Conservation (phyloP, 2,113 vertebrate genomes). For the Sitta europaea region DNA sequence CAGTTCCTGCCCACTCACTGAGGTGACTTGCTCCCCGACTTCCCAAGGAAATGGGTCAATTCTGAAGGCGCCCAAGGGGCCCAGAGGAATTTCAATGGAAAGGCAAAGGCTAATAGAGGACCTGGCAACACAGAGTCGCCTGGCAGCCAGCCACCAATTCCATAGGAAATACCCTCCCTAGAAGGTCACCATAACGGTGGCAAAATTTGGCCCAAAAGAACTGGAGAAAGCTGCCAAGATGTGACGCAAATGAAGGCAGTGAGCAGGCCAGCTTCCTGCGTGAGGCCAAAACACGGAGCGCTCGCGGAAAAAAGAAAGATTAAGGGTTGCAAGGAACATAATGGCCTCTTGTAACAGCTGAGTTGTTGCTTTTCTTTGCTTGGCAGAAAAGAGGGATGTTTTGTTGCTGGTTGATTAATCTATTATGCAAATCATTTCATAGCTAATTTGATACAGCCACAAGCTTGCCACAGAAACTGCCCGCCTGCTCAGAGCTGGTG, state of each 20-base stretch:
- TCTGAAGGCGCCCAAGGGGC: not conserved
- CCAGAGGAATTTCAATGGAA: not conserved
- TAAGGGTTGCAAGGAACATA: constrained; percentile 50
- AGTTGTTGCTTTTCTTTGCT: constrained; percentile 33
- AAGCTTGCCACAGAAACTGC: constrained; percentile 3
- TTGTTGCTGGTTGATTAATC: constrained; percentile 55
- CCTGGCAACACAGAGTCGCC: not conserved
- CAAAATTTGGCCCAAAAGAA: constrained; percentile 51
- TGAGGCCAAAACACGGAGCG: not conserved
- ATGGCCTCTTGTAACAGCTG: constrained; percentile 33
- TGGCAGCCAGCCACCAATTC: constrained; percentile 43
- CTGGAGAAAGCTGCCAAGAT: constrained; percentile 6
- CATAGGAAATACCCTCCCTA: constrained; percentile 61
- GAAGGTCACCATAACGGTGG: constrained; percentile 56
- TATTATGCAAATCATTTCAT: constrained; percentile 57
- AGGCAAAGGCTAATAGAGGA: not conserved
- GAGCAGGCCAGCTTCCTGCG: constrained; percentile 42
- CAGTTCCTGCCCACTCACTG: not conserved
- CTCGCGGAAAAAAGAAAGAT: constrained; percentile 21
- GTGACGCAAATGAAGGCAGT: constrained; percentile 2
- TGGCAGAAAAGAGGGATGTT: constrained; percentile 29
- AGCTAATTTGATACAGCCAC: constrained; percentile 46
- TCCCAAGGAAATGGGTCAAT: not conserved
- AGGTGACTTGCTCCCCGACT: accelerated
- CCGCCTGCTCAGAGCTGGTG: not conserved